Conservation (phyloP, 2,113 vertebrate species). For the Ursus arctos region DNA sequence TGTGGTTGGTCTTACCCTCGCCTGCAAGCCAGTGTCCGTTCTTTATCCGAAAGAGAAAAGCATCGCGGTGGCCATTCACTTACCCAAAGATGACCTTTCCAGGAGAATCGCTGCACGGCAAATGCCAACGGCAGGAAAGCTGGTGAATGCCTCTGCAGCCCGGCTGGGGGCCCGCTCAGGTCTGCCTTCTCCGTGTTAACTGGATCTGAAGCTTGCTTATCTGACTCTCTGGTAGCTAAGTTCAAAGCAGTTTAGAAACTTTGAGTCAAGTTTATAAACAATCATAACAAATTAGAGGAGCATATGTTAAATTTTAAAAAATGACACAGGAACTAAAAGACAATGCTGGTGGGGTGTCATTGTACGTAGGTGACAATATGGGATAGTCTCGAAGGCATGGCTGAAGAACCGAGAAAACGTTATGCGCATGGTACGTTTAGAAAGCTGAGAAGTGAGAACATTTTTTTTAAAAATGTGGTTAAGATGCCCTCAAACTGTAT, state of each 20-base stretch:
- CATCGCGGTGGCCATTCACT: too few species aligned
- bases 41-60: background rate
- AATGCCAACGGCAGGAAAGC: background rate
- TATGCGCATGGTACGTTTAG: rapidly evolving
- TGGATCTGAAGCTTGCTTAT: background rate
- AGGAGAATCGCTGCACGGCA: background rate
- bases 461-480: background rate
- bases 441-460: background rate
- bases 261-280: background rate
- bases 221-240: background rate
- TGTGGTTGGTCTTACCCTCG: background rate
- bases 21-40: too few species aligned
- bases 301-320: background rate
- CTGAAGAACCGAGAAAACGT: background rate
- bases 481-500: background rate
- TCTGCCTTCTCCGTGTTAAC: background rate
- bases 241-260: too few species aligned
- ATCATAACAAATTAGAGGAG: background rate
- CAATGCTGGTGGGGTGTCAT: rapidly evolving
- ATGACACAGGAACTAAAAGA: background rate
- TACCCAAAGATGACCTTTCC: background rate
- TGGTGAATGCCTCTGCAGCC: background rate
- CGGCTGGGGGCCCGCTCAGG: background rate
- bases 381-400: too few species aligned
- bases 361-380: rapidly evolving